Evolutionary conservation across 2,113 vertebrate species (phyloP), one percentile per base, ranked within the genome.

Genomic region (Ameiurus melas): DNA sequence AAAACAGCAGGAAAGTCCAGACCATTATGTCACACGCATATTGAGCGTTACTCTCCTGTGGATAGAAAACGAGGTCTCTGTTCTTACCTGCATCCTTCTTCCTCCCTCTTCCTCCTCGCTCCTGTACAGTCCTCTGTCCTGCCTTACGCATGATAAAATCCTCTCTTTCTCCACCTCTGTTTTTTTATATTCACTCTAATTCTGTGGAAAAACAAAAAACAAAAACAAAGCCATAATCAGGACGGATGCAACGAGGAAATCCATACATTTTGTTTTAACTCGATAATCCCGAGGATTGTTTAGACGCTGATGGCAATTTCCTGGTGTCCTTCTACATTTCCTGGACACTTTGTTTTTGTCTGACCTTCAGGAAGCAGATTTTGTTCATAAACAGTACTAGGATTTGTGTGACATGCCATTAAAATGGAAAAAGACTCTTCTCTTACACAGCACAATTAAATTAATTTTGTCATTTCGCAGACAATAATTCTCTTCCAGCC

Each of bases 21-120:
- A 3, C 53, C 53, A 55, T 55, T 55, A 3, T 14, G 12, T 55
- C 19, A 22, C 20, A 60, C 1, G 22, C 58, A 60, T 20, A 8
- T 20, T 22, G 58, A 60, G 0, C 6, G 55, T 57, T 4, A 57
- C 3, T 57, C 14, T 57, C 10, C 25, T n/a, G 62, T 66, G 9
- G 13, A 30, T 68, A 68, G 12, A 30, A 64, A 75, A 75, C 8
- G 0, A 53, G 43, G 25, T 6, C 22, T 78, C 12, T 1, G 14
- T 78, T 36, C 85, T 80, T 78, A 91, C 90, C 89, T 73, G 83
- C 57, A 22, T 90, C 85, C 53, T 85, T 90, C 73, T 71, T 87
- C 60, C 78, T 83, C 2, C 83, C 73, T 84, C 60, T 87, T 30
- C 83, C 87, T 84, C 89, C 90, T 86, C 79, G 58, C 30, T 89